These are phyloP conservation scores for Hermodice carunculata DNA, from an alignment of 2,888 invertebrate genomes.

Conservation along the genomic window DNA sequence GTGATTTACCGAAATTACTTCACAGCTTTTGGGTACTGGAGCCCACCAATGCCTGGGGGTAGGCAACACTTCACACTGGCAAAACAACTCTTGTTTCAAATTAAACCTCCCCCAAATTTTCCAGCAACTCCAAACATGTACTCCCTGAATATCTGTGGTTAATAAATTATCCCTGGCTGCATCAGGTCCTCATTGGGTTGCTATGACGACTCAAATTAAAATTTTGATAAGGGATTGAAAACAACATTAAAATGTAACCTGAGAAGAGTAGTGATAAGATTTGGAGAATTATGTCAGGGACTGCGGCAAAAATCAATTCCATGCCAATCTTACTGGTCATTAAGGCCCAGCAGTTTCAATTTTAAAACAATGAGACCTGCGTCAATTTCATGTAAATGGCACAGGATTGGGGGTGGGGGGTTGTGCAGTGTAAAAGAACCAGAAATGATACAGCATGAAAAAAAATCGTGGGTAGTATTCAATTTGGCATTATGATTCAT, in stretches of 20 bases:
- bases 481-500: no score
- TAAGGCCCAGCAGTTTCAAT: neutral
- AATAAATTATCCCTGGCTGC: constrained; percentile 13
- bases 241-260: constrained; percentile 44
- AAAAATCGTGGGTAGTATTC: no score
- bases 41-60: no score
- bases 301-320: neutral
- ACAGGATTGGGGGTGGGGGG: constrained; percentile 3
- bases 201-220: constrained; percentile 55
- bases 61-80: no score
- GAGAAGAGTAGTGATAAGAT: neutral
- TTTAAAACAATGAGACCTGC: neutral
- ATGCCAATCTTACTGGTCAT: neutral
- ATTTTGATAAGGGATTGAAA: constrained; percentile 53
- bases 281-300: neutral
- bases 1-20: no score
- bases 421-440: no score
- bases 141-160: neutral
- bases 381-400: neutral
- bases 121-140: no score
- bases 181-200: constrained; percentile 46
- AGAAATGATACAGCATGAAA: no score
- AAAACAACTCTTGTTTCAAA: no score
- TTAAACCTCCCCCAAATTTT: no score
- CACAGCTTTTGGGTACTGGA: no score